Evolutionary conservation across 1,140 invertebrate species (phyloP), one percentile per base, ranked within the genome.

Genomic region (Apis cerana): DNA sequence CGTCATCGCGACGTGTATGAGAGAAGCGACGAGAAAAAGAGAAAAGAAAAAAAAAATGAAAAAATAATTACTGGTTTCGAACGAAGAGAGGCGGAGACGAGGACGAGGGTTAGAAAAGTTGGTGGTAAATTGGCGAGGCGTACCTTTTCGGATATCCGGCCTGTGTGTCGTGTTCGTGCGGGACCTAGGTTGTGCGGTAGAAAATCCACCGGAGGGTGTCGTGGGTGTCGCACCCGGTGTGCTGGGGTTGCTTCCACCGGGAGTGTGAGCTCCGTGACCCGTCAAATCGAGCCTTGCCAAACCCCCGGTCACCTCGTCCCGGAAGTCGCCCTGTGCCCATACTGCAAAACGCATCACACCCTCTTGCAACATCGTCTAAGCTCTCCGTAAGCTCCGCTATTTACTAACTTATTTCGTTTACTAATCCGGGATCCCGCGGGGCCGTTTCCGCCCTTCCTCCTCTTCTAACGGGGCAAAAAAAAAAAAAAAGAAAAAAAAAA

Each of bases 281-380:
- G 92, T 85, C 10, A 90, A 90, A 82, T 94, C 93, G 59, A 94
- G 88, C 85, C 93, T 91, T 19, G 92, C 90, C 27, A 94, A 82
- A 68, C 91, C 90, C 61, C 95, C 96, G 92, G 97, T 97, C 83
- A 96, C 95, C 88, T 95, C 96, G 91, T 97, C 97, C 86, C 97
- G 95, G 93, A 97, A 97, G 94, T 97, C 97, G 82, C 96, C 96
- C 93, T 97, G 97, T 77, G 97, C 97, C 97, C 97, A 97, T 92
- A 97, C 97, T 97, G 95, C 88, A 96, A 96, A 93, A 95, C 92
- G 95, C 61, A 95, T 90, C 92, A 93, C 93, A 89, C 81, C 75
- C 88, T 90, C 89, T 91, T 91, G 89, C 89, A 93, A 91, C 82
- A 79, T 90, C 85, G 86, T 89, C 83, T 90, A 86, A 71, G 59